Evolutionary conservation across 2,888 invertebrate species (phyloP).

Genomic region (Andrena camellia): DNA sequence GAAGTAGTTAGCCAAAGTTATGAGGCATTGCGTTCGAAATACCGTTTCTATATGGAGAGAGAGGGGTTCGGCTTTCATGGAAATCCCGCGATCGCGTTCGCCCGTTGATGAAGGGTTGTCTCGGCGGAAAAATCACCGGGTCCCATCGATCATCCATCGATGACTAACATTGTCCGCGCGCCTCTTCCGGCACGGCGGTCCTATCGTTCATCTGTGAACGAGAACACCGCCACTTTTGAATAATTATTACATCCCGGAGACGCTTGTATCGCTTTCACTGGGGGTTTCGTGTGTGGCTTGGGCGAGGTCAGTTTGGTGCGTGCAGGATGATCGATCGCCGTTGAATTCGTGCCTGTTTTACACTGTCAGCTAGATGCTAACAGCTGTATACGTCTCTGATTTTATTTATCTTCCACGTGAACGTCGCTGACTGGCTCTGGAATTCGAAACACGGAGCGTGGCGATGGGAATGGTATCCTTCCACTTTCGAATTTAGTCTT

Average conservation of each 20-base stretch:
- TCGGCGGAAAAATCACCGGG: slow-evolving; percentile 12
- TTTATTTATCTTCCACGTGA: slow-evolving; percentile 29
- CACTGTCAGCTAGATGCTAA: slow-evolving; percentile 39
- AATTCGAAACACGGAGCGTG: neutral
- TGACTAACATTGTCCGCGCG: slow-evolving; percentile 41
- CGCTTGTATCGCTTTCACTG: slow-evolving; percentile 51
- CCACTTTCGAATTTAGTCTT: too few species aligned
- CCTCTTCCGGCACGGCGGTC: slow-evolving; percentile 53
- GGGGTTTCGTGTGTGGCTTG: slow-evolving; percentile 23
- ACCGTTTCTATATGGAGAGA: slow-evolving; percentile 24
- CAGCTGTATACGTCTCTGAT: slow-evolving; percentile 35
- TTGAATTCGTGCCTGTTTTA: slow-evolving; percentile 57
- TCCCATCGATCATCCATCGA: slow-evolving; percentile 47
- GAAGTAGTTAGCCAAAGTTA: slow-evolving; percentile 62
- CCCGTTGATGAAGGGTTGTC: slow-evolving; percentile 2
- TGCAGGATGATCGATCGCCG: slow-evolving; percentile 50
- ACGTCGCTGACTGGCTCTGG: slow-evolving; percentile 15
- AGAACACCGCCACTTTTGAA: slow-evolving; percentile 53
- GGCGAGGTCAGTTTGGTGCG: slow-evolving; percentile 53
- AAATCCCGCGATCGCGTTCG: neutral
- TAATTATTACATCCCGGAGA: slow-evolving; percentile 56
- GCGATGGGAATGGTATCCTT: too few species aligned
- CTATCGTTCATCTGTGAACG: slow-evolving; percentile 47
- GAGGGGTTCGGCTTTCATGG: slow-evolving; percentile 21
- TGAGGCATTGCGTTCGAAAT: slow-evolving; percentile 41